Evolutionary conservation across 2,797 vertebrate species (phyloP), one percentile per base, ranked within the genome.

Genomic region (Halcyon chelicuti): DNA sequence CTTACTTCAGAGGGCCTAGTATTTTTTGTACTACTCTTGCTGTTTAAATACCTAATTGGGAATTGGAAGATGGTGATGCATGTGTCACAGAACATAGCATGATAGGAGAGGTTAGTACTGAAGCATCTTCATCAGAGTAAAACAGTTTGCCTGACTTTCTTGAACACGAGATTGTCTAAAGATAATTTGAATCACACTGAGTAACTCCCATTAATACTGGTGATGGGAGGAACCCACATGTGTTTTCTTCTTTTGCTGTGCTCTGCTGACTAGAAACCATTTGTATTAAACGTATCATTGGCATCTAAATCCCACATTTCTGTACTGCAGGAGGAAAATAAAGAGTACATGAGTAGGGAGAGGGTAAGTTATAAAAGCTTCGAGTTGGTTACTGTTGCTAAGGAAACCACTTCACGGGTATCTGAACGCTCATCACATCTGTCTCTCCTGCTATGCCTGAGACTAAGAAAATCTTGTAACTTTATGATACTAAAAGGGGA

Each of bases 381-480:
- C 90, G 91, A 93, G 95, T 61, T 97, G 95, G 96, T 97, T 97
- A 77, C 91, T 66, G 98, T 98, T 98, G 98, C 98, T 97, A 98
- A 97, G 97, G 98, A 97, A 97, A 98, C 98, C 72, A 94, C 93
- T 97, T 98, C 94, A 95, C 93, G 97, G 92, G 91, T 96, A 96
- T 83, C 90, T 9, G 63, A 92, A 96, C 29, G 17, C 97, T 97
- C 94, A 97, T 94, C 91, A 94, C 96, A 91, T 96, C 96, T 97
- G 86, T 96, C 90, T 95, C 80, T 96, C 93, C 91, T 92, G 67
- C 94, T 97, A 90, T 81, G 84, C 88, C 86, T 70, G 23, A 49
- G 76, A 97, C 58, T 73, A 58, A 95, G 90, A 96, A 96, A 96
- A 55, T 94, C 84, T 85, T 96, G 52, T 80, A 93, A 74, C 81